Percentiles rank a stretch among this genome's conserved stretches.
Conservation (phyloP, 2,797 vertebrate species). For the Sparidentex hasta region DNA sequence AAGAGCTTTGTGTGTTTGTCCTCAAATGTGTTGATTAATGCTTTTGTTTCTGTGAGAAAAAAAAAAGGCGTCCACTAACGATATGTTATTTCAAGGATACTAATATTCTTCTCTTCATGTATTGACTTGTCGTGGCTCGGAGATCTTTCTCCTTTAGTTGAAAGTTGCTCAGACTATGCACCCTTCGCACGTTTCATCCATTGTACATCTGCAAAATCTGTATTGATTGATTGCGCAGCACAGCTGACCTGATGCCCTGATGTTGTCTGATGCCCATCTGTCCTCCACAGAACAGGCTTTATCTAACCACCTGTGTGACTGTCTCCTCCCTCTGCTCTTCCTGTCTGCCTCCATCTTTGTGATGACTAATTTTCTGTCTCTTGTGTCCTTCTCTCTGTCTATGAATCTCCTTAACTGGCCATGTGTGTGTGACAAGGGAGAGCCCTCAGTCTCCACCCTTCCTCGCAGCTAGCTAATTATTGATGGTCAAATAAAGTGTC, state of each 20-base stretch:
- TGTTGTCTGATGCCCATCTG: conserved; percentile 37
- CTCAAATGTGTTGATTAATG: neutral
- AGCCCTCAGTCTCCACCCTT: conserved; percentile 45
- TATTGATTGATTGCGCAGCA: conserved; percentile 44
- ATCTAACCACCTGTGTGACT: conserved; percentile 47
- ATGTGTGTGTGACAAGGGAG: conserved; percentile 48
- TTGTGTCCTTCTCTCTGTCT: neutral
- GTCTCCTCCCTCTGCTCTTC: conserved; percentile 22
- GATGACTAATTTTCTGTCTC: conserved; percentile 21
- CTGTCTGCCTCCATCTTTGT: conserved; percentile 13
- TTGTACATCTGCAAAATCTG: conserved; percentile 27
- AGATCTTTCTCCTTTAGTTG: neutral
- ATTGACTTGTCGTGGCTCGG: neutral
- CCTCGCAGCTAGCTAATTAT: conserved; percentile 76
- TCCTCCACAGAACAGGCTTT: conserved; percentile 25
- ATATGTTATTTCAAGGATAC: neutral
- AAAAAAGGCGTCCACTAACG: neutral
- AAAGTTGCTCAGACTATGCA: conserved; percentile 8
- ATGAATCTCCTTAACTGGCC: neutral
- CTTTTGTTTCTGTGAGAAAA: neutral
- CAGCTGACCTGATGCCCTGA: conserved; percentile 37
- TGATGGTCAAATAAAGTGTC: conserved; percentile 60
- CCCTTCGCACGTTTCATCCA: neutral
- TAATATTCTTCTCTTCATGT: neutral
- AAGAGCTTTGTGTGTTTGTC: conserved; percentile 17